Conservation (phyloP, 2,888 invertebrate genomes). For the Agrypnus murinus region DNA sequence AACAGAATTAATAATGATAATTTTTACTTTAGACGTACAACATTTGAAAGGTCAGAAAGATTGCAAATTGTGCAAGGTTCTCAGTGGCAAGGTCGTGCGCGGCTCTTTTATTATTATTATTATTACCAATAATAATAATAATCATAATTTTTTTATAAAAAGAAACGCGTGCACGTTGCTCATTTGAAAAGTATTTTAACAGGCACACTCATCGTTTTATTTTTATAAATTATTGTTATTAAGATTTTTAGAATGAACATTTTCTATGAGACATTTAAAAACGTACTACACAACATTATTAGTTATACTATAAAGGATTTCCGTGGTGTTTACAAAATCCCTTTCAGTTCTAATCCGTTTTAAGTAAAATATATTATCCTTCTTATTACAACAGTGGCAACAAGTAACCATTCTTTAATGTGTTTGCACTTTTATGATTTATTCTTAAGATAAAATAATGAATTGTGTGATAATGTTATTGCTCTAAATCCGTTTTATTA, state of each 20-base stretch:
- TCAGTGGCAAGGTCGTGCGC: constrained; percentile 46
- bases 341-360: constrained; percentile 6
- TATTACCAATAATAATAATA: constrained; percentile 1
- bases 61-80: constrained; percentile 44
- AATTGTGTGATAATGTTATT: too few species aligned
- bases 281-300: too few species aligned
- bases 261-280: too few species aligned
- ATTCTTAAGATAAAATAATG: too few species aligned
- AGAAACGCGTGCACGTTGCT: constrained; percentile 19
- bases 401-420: neutral
- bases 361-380: constrained; percentile 18
- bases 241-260: too few species aligned
- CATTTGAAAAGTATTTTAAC: constrained; percentile 20
- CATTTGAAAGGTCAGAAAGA: constrained; percentile 41
- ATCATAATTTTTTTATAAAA: constrained; percentile 11
- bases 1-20: constrained; percentile 28
- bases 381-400: neutral
- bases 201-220: constrained; percentile 15
- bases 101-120: constrained; percentile 16
- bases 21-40: constrained; percentile 28
- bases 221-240: too few species aligned
- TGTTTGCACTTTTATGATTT: neutral
- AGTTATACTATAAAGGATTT: constrained; percentile 4
- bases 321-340: constrained; percentile 30
- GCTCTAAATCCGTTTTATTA: too few species aligned